Conservation (phyloP, 64 coral and sea anemone genomes). For the Orbicella faveolata region DNA sequence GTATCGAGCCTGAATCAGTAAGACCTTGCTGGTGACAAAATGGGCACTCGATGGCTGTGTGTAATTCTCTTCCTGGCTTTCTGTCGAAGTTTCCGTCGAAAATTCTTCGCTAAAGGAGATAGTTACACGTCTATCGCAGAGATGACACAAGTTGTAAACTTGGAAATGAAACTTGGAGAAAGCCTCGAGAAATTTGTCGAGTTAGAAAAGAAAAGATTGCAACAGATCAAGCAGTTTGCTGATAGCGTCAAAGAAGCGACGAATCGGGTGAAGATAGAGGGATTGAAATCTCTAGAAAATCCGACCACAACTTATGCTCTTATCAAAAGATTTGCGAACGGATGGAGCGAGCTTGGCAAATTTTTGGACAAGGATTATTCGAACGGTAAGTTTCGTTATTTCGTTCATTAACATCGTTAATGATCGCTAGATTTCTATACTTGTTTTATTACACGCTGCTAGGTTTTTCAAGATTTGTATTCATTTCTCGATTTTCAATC, state of each 20-base stretch:
- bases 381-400: conserved; percentile 49
- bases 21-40: not conserved
- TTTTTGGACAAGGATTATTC: conserved; percentile 49
- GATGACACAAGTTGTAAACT: conserved; percentile 63
- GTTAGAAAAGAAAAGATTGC: conserved; percentile 30
- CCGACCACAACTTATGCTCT: conserved; percentile 23
- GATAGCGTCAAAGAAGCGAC: conserved; percentile 45
- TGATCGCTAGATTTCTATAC: too few species aligned
- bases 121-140: conserved; percentile 62
- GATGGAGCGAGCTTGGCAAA: conserved; percentile 47
- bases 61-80: not conserved
- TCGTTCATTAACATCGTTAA: too few species aligned
- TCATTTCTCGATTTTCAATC: too few species aligned
- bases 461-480: too few species aligned
- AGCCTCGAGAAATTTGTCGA: conserved; percentile 55
- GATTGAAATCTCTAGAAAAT: conserved; percentile 25
- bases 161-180: conserved; percentile 61
- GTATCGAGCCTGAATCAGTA: not conserved
- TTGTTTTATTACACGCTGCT: too few species aligned
- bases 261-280: conserved; percentile 18
- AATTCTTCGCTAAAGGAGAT: not conserved
- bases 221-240: conserved; percentile 55
- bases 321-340: conserved; percentile 42
- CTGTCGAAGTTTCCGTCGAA: not conserved
- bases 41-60: not conserved